Evolutionary conservation across 30 jellyfish, hydroid and myxozoan genomes (phyloP).

Genomic region (Euphysa ruthae): DNA sequence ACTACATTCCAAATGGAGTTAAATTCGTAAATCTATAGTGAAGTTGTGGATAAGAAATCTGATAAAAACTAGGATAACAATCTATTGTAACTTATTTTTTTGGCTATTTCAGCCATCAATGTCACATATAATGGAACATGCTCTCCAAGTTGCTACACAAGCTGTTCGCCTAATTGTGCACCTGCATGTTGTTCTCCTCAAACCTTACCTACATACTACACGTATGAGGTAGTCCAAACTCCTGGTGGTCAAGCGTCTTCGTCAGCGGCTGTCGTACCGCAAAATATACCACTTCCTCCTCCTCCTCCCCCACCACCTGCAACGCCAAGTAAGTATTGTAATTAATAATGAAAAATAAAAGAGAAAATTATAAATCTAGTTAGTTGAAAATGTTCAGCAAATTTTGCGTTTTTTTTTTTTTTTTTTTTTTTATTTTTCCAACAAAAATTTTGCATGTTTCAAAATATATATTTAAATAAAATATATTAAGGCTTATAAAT

Average conservation of each 20-base stretch:
- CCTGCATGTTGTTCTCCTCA: constrained; percentile 92
- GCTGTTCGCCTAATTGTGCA: constrained; percentile 73
- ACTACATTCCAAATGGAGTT: no score
- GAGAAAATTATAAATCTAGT: not conserved
- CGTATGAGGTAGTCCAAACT: constrained; percentile 59
- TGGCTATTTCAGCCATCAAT: constrained; percentile 51
- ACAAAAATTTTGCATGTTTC: no score
- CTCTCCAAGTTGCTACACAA: constrained; percentile 75
- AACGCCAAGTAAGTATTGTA: not conserved
- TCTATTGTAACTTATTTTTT: no score
- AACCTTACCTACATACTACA: constrained; percentile 62
- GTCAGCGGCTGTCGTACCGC: constrained; percentile 57
- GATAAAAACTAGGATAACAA: no score
- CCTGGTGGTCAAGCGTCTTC: constrained; percentile 37
- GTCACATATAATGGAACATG: constrained; percentile 72
- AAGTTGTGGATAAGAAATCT: no score
- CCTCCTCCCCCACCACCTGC: constrained; percentile 92
- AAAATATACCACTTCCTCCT: constrained; percentile 87
- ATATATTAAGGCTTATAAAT: no score
- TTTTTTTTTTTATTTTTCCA: no score
- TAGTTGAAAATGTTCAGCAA: no score
- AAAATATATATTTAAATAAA: no score
- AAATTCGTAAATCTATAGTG: no score
- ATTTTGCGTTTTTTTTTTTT: no score
- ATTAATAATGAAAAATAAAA: not conserved